Evolutionary conservation across 2,113 vertebrate species (phyloP).

Genomic region (Pseudopipra pipra): DNA sequence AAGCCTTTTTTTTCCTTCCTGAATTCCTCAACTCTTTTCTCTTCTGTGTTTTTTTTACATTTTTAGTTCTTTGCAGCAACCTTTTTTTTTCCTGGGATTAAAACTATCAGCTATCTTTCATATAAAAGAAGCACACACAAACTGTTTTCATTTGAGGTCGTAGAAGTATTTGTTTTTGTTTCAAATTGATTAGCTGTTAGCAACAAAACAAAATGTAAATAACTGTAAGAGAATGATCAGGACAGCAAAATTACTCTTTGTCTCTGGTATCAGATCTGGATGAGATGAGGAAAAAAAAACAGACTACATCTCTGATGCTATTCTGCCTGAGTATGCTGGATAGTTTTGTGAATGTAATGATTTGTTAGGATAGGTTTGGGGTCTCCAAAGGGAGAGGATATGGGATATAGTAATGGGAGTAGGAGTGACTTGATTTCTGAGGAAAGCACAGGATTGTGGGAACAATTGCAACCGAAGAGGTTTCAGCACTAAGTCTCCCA

Average conservation of each 20-base stretch:
- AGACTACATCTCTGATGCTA: neutral
- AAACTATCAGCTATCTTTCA: neutral
- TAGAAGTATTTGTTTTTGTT: constrained; percentile 27
- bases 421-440: neutral
- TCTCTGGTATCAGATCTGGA: constrained; percentile 24
- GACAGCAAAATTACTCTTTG: constrained; percentile 5
- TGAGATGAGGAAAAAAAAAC: neutral
- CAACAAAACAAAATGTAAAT: constrained; percentile 21
- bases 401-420: neutral
- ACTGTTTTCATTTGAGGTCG: neutral
- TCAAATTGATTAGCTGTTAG: constrained; percentile 59
- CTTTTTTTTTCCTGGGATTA: neutral
- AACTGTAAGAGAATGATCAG: constrained; percentile 15
- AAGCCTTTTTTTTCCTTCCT: neutral
- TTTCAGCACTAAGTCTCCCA: neutral
- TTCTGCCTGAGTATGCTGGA: neutral
- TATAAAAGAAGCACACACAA: neutral
- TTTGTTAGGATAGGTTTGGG: constrained; percentile 18
- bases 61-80: constrained; percentile 2
- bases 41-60: neutral
- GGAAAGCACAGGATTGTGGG: neutral
- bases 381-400: neutral
- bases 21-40: neutral
- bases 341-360: neutral
- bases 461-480: neutral